A percentile compares a stretch with the other conserved stretches of the same genome.
phyloP scores from a whole-genome alignment of 2,888 invertebrate genomes.

The Philereme transversata region DNA sequence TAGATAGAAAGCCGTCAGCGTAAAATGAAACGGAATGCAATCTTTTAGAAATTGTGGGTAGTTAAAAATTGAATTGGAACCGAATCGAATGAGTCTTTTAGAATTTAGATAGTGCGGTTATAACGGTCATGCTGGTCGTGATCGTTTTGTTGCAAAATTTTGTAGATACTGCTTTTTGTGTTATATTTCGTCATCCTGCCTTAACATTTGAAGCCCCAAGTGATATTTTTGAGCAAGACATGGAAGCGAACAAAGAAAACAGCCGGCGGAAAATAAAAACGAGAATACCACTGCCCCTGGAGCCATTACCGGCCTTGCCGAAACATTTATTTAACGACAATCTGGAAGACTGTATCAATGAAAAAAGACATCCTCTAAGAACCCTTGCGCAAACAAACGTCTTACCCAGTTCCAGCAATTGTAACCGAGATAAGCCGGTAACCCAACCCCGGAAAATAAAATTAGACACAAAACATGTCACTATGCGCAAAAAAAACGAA shows the following conservation, averaged over 20 bases:
- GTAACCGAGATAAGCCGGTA: constrained; percentile 7
- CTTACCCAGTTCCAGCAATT: constrained; percentile 22
- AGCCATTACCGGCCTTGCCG: constrained; percentile 61
- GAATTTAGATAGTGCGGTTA: constrained; percentile 16
- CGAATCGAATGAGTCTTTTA: not conserved
- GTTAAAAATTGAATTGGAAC: constrained; percentile 9
- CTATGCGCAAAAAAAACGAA: constrained; percentile 48
- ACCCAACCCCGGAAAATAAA: constrained; percentile 21
- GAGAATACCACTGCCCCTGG: constrained; percentile 62
- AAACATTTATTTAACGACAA: constrained; percentile 48
- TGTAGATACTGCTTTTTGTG: constrained; percentile 6
- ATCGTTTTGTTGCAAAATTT: constrained; percentile 28
- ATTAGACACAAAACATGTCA: constrained; percentile 55
- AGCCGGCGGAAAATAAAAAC: constrained; percentile 42
- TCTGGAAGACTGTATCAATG: constrained; percentile 20
- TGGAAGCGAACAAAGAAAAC: constrained; percentile 64
- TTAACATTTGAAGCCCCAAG: not conserved
- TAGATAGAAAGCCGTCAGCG: not conserved
- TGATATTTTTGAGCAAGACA: constrained; percentile 24
- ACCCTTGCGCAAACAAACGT: constrained; percentile 43
- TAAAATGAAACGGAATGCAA: constrained; percentile 7
- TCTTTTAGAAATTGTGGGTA: constrained; percentile 39
- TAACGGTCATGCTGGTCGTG: constrained; percentile 64
- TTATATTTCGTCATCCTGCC: not conserved
- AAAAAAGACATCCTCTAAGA: constrained; percentile 47